These are phyloP conservation scores for Pitta sordida DNA, from an alignment of 2,113 vertebrate genomes.

Conservation along the genomic window DNA sequence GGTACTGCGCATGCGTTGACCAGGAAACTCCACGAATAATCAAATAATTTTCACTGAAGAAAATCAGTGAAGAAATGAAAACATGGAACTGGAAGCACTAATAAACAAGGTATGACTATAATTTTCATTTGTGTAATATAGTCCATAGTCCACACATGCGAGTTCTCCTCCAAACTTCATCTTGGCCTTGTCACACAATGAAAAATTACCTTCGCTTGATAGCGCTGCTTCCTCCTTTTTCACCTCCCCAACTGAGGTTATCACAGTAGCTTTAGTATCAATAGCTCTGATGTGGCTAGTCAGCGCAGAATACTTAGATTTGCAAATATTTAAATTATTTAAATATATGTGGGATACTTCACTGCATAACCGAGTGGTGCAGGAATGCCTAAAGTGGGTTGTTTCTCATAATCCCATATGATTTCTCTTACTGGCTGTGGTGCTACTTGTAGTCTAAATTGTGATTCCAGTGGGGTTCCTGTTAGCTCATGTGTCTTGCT, in stretches of 20 bases:
- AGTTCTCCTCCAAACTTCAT: not conserved
- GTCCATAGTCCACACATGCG: too few species aligned
- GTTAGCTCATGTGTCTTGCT: not conserved
- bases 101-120: too few species aligned
- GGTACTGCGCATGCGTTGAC: too few species aligned
- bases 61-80: too few species aligned
- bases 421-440: not conserved
- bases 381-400: not conserved
- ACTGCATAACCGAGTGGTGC: rapidly evolving
- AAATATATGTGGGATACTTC: not conserved
- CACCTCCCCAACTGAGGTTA: rapidly evolving
- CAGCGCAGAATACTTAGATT: not conserved
- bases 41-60: too few species aligned
- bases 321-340: not conserved
- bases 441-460: not conserved
- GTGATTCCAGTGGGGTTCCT: not conserved
- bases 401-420: not conserved
- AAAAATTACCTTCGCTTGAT: not conserved
- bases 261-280: not conserved
- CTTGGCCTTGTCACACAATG: not conserved
- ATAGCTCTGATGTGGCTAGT: not conserved
- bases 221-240: not conserved
- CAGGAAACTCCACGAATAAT: too few species aligned
- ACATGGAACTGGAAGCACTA: too few species aligned
- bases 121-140: not conserved